These are phyloP conservation scores for Acronicta alni DNA, from an alignment of 2,888 invertebrate genomes.

Conservation along the genomic window DNA sequence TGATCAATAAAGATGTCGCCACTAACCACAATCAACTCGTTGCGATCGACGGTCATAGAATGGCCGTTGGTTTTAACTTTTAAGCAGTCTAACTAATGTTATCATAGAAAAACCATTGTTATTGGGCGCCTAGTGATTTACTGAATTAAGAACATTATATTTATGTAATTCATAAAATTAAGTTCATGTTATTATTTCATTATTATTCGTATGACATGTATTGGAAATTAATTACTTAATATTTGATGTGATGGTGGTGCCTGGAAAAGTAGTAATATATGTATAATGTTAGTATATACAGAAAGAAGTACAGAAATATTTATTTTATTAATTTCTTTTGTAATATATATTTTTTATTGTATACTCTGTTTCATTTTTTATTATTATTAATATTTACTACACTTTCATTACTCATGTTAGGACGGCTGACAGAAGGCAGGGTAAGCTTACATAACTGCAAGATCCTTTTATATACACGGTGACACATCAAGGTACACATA, in stretches of 20 bases:
- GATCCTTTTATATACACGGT: no score
- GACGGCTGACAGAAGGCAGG: no score
- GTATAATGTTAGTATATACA: not conserved
- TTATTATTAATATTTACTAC: no score
- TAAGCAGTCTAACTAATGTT: no score
- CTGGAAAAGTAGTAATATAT: conserved; percentile 3
- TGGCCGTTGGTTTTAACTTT: conserved; percentile 2
- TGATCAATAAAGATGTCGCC: conserved; percentile 36
- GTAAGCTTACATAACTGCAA: no score
- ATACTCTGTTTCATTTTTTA: not conserved
- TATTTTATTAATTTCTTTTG: conserved; percentile 8
- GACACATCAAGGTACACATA: no score
- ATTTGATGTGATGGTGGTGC: not conserved
- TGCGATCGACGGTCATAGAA: conserved; percentile 6
- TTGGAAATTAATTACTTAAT: not conserved
- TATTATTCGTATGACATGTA: not conserved
- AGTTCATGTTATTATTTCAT: not conserved
- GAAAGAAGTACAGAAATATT: not conserved
- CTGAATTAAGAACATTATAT: no score
- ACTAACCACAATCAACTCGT: not conserved
- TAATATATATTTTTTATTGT: not conserved
- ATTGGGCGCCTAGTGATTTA: no score
- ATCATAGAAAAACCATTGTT: no score
- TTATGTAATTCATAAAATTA: not conserved
- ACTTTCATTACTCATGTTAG: no score